Evolutionary conservation across 2,113 vertebrate genomes (phyloP), one percentile per base, ranked within the genome.

Genomic region (Baryphthengus martii): DNA sequence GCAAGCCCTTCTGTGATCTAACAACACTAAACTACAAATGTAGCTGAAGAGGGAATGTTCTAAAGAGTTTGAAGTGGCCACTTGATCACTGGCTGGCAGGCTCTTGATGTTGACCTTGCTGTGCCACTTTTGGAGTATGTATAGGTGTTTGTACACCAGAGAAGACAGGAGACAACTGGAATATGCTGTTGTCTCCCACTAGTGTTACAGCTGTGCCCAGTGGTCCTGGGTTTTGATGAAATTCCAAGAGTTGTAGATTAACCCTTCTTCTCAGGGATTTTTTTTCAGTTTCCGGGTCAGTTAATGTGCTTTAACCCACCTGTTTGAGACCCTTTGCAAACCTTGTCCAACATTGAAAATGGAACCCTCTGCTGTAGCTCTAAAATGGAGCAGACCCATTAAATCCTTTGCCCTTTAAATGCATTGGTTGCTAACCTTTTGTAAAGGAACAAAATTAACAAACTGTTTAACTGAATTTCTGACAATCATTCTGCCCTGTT

Each of bases 401-500:
- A 90, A 82, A 68, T 70, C 91, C 56, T 72, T 18, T 68, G 79
- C 77, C 71, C 91, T 92, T 95, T 79, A 76, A 94, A 40, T 81
- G 40, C 35, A 56, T 52, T 68, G 55, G 73, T 94, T n/a, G 65
- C 80, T 96, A 89, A 91, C 72, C 81, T 63, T 89, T 90, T 59
- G 87, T 90, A 93, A 83, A 93, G 35, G 55, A 73, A 55, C 71
- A 94, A 87, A 97, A 82, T 91, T 93, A 97, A 80, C 89, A 65
- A 83, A 17, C 61, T 80, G 50, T 85, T 95, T 96, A 95, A 96
- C 90, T 88, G 81, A 59, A 92, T 95, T 94, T 93, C 61, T 91
- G 89, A 56, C 93, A 93, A 67, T 45, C 21, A 13, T 87, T 75
- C 87, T 81, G 82, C 76, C 86, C 78, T 52, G 12, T 37, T 87